Conservation (phyloP, 2,888 invertebrate genomes). For the Monopis laevigella region DNA sequence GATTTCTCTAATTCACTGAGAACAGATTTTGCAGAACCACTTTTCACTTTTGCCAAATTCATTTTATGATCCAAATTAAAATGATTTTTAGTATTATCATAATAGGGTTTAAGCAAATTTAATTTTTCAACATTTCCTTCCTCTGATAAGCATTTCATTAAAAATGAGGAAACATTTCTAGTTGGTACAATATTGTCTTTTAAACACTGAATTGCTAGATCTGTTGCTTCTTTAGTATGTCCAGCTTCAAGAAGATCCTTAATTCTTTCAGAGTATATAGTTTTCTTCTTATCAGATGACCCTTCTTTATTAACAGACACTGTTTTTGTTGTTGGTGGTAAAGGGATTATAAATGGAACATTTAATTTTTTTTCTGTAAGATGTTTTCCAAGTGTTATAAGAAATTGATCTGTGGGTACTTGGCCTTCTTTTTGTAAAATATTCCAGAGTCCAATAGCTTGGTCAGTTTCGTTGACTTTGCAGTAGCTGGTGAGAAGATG, state of each 20-base stretch:
- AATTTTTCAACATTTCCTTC: slow-evolving; percentile 60
- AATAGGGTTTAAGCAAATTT: slow-evolving; percentile 38
- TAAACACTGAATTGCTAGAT: slow-evolving; percentile 62
- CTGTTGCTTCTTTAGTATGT: slow-evolving; percentile 60
- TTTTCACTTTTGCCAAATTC: slow-evolving; percentile 37
- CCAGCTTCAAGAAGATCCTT: slow-evolving; percentile 32
- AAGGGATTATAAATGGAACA: slow-evolving; percentile 78
- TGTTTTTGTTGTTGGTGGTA: slow-evolving; percentile 13
- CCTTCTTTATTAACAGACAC: background rate
- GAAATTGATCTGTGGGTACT: slow-evolving; percentile 74
- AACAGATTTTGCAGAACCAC: slow-evolving; percentile 36
- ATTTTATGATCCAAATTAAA: slow-evolving; percentile 49
- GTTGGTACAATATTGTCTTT: slow-evolving; percentile 59
- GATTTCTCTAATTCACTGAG: slow-evolving; percentile 60
- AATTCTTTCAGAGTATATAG: slow-evolving; percentile 27
- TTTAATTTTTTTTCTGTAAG: slow-evolving; percentile 69
- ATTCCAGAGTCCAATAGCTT: slow-evolving; percentile 83
- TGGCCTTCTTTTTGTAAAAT: slow-evolving; percentile 86
- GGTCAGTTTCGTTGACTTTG: slow-evolving; percentile 75
- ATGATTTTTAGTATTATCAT: slow-evolving; percentile 28
- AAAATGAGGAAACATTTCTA: slow-evolving; percentile 66
- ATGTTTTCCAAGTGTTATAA: slow-evolving; percentile 71
- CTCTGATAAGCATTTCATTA: slow-evolving; percentile 64
- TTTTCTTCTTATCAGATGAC: slow-evolving; percentile 25
- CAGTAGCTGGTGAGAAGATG: slow-evolving; percentile 79